A percentile compares a stretch with the other conserved stretches of the same genome.
These are phyloP conservation scores for Nomada ferruginata DNA, from an alignment of 2,888 invertebrate genomes.

Conservation along the genomic window DNA sequence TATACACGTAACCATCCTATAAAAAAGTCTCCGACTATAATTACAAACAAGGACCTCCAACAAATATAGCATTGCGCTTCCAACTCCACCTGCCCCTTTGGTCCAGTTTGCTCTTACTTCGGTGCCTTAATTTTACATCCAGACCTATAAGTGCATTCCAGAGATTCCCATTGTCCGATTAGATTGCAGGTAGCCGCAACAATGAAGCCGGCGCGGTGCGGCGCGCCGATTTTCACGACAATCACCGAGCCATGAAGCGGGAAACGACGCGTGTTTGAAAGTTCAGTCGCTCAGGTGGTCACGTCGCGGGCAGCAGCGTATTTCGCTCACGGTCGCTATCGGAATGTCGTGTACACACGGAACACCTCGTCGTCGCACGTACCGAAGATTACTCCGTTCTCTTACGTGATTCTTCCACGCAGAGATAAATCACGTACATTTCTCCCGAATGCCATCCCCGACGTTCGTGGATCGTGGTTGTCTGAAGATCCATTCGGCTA, in stretches of 20 bases:
- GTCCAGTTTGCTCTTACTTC: too few species aligned
- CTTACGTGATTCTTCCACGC: background rate
- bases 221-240: constrained; percentile 32
- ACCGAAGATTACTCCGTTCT: background rate
- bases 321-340: constrained; percentile 19
- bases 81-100: too few species aligned
- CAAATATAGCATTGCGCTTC: background rate
- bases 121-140: too few species aligned
- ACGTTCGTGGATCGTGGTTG: background rate
- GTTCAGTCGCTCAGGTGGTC: constrained; percentile 62
- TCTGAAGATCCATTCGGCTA: background rate
- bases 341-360: background rate
- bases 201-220: too few species aligned
- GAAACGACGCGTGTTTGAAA: constrained; percentile 50
- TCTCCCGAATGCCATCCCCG: background rate
- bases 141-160: too few species aligned
- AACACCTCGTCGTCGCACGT: background rate
- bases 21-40: background rate
- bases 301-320: constrained; percentile 49
- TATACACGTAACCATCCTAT: background rate
- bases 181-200: too few species aligned
- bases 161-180: too few species aligned
- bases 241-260: constrained; percentile 33
- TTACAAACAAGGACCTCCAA: background rate
- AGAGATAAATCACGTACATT: constrained; percentile 11